phyloP scores from a whole-genome alignment of 2,888 invertebrate genomes.

The Holacanthella duospinosa region DNA sequence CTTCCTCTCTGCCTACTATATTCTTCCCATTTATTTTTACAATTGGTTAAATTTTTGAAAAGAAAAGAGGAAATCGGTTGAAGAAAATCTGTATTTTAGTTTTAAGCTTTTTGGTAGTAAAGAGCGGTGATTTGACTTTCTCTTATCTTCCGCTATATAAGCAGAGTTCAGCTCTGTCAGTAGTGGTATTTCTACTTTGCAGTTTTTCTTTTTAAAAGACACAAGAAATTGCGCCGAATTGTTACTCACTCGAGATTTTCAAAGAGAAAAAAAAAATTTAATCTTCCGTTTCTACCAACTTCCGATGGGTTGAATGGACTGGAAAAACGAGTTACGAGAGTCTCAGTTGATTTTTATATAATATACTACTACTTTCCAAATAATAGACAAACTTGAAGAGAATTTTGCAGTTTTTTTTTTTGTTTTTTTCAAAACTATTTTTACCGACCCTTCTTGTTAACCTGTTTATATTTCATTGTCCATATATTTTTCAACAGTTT shows the following conservation, averaged over 20 bases:
- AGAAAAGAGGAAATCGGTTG: not conserved
- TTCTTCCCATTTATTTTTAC: conserved; percentile 1
- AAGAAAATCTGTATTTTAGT: not conserved
- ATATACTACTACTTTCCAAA: no score
- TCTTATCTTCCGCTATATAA: not conserved
- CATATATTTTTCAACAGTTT: no score
- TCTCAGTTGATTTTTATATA: not conserved
- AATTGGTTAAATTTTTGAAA: conserved; percentile 4
- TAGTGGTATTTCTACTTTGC: not conserved
- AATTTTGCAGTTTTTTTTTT: not conserved
- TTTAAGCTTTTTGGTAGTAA: not conserved
- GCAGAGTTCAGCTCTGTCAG: not conserved
- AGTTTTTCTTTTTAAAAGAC: not conserved
- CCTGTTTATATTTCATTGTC: no score
- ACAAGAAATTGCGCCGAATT: not conserved
- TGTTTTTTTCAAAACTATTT: no score
- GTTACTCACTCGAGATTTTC: not conserved
- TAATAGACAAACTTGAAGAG: not conserved
- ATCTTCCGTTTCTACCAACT: not conserved
- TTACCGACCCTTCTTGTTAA: no score
- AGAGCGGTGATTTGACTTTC: not conserved
- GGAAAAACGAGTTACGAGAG: not conserved
- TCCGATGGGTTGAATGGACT: conserved; percentile 3
- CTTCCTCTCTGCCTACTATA: no score
- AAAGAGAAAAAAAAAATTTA: not conserved